Evolutionary conservation across 2,888 invertebrate genomes (phyloP), one percentile per base, ranked within the genome.

Genomic region (Andrena praecox): DNA sequence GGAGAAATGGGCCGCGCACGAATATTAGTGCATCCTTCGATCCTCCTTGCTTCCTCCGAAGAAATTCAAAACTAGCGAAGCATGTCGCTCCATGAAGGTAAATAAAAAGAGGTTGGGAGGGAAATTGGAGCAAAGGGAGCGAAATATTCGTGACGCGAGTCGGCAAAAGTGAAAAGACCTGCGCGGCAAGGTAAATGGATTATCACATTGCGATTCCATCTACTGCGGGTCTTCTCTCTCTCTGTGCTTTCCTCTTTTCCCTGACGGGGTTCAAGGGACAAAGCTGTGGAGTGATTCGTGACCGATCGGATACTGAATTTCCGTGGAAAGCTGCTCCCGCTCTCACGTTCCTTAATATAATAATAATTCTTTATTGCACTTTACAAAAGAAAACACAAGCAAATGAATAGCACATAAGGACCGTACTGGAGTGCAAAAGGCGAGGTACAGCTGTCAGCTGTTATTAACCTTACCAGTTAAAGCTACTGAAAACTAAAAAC

Each of bases 181-280:
- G 76, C 63, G 80, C 56, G 70, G 66, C 48, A 35, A 20, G 66
- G 72, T 87, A 87, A 87, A 87, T 72, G 87, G 85, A 87, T 87
- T 87, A 77, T 70, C 82, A 56, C 77, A 80, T 85, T 73, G 79
- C 86, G 83, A 79, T 83, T 87, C 77, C 69, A 78, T 87, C 78
- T 82, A 63, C 80, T 71, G 74, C 71, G 77, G 82, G 81, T 83
- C 84, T 83, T 81, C 79, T 5, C 63, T 31, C 63, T 50, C 59
- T 66, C 27, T 54, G 50, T 8, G 42, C 35, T 73, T 50, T 7
- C 60, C 35, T 29, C 54, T 20, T 42, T 52, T 33, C 50, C 35
- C 20, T 42, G 29, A 12, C 27, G n/a, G 31, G 42, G 52, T 50
- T 52, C 24, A 52, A 66, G 35, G 35, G 33, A 52, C 76, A 64